Evolutionary conservation across 1,140 invertebrate species (phyloP), one percentile per base, ranked within the genome.

Genomic region (Zaprionus africanus): DNA sequence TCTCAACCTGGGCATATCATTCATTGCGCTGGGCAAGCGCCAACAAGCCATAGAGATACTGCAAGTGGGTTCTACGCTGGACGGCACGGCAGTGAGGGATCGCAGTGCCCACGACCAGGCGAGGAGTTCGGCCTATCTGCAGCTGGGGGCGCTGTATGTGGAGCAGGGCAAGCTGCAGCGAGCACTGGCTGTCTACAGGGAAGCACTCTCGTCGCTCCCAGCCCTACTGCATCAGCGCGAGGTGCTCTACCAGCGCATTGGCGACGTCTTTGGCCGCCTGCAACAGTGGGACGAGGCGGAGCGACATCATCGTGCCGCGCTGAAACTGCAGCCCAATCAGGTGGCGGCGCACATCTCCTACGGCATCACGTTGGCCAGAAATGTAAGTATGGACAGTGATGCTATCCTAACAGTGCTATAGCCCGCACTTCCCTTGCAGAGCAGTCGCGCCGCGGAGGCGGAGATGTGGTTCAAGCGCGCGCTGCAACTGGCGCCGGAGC

Each of bases 391-490:
- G 17, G 19, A 4, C 6, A 11, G 4, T 31, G 46, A 5, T 1
- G 34, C 9, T 17, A 43, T 38, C 24, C 9, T 7, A 13, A 24
- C 41, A 7, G 17, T n/a, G n/a, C n/a, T 46, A n/a, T 46, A 46
- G 9, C n/a, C 41, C n/a, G 2, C n/a, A 17, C n/a, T 22, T 6
- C 49, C 4, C 28, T 19, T 74, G 67, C 94, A 97, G 96, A 95
- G 96, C 86, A 97, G 96, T 83, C 95, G 97, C 75, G 93, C 95
- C 49, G 92, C 95, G 41, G 97, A 98, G 93, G 98, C 98, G 4
- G 98, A 98, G 93, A 94, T 96, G 88, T 98, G 97, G 97, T 98
- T 98, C 92, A 94, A 96, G 83, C 96, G 96, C 88, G 98, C 98
- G 2, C 94, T 97, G 73, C 94, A 94, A 71, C 93, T 99, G 69